Conservation (phyloP, 2,113 vertebrate species). For the Mus spicilegus region DNA sequence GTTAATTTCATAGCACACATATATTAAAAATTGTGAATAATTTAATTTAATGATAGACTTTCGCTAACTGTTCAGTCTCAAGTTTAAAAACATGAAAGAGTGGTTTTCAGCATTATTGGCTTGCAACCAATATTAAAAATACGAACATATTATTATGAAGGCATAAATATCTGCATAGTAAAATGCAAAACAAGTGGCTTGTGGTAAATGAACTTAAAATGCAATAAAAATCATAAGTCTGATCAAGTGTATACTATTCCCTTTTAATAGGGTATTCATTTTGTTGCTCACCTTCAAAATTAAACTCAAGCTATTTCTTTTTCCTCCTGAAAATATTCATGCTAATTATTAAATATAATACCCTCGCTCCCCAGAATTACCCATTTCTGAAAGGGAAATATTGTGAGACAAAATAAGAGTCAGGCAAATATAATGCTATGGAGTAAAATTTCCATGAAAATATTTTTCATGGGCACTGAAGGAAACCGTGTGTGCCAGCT, state of each 20-base stretch:
- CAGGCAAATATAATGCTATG: slow-evolving; percentile 31
- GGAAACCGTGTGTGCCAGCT: slow-evolving; percentile 50
- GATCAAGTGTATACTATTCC: slow-evolving; percentile 11
- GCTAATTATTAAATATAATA: slow-evolving; percentile 55
- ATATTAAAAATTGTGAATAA: neutral
- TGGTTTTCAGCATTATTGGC: slow-evolving; percentile 31
- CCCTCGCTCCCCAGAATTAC: slow-evolving; percentile 1
- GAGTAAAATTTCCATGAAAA: slow-evolving; percentile 73
- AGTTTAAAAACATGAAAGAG: neutral
- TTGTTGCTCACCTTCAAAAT: slow-evolving; percentile 55
- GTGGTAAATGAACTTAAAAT: slow-evolving; percentile 28
- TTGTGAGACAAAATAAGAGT: slow-evolving; percentile 64
- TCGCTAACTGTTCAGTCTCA: neutral
- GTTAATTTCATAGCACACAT: slow-evolving; percentile 30
- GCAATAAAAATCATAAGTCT: slow-evolving; percentile 29
- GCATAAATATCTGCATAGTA: slow-evolving; percentile 11
- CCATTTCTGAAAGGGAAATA: slow-evolving; percentile 63
- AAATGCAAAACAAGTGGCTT: slow-evolving; percentile 32
- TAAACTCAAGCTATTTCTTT: slow-evolving; percentile 52
- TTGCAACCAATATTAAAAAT: slow-evolving; percentile 28
- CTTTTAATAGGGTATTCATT: neutral
- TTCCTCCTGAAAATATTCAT: slow-evolving; percentile 41
- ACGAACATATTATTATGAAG: neutral
- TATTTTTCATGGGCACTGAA: slow-evolving; percentile 72
- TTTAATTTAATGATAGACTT: neutral